These are phyloP conservation scores for Pterocles gutturalis DNA, from an alignment of 2,113 vertebrate species.

Conservation along the genomic window DNA sequence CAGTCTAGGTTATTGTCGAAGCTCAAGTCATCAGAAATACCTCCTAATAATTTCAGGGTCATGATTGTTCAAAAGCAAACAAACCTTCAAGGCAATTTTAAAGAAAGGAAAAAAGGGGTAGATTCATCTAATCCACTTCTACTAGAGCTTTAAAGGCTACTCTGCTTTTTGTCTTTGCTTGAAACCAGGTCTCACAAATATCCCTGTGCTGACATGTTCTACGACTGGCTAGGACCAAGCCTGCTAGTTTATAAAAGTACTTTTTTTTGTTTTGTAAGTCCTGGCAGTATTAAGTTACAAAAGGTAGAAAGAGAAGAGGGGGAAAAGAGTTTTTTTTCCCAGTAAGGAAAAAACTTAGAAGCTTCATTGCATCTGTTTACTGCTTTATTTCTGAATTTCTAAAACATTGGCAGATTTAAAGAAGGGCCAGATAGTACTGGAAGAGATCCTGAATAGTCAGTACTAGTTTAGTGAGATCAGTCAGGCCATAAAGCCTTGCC, in stretches of 20 bases:
- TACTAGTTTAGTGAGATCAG: slow-evolving; percentile 17
- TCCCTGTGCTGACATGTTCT: neutral
- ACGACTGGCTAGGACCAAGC: neutral
- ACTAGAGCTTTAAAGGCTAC: neutral
- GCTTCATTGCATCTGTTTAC: neutral
- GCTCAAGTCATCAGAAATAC: neutral
- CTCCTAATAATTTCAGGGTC: neutral
- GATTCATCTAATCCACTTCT: neutral
- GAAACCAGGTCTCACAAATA: slow-evolving; percentile 2
- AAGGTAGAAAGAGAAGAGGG: neutral
- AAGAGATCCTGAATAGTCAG: slow-evolving; percentile 17
- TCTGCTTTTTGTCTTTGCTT: neutral
- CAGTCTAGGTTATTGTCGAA: neutral
- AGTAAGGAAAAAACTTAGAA: neutral
- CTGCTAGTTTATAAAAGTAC: neutral
- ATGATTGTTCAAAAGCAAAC: neutral
- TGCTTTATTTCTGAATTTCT: neutral
- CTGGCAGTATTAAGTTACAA: neutral
- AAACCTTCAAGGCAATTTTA: neutral
- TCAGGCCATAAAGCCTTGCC: slow-evolving; percentile 31
- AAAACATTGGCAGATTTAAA: neutral
- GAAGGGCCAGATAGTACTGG: neutral
- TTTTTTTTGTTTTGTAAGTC: neutral
- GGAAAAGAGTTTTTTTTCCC: neutral
- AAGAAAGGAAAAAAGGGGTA: neutral